A percentile compares a stretch with the other conserved stretches of the same genome.
Conservation (phyloP, 2,797 vertebrate genomes). For the Syndactyla subalaris region DNA sequence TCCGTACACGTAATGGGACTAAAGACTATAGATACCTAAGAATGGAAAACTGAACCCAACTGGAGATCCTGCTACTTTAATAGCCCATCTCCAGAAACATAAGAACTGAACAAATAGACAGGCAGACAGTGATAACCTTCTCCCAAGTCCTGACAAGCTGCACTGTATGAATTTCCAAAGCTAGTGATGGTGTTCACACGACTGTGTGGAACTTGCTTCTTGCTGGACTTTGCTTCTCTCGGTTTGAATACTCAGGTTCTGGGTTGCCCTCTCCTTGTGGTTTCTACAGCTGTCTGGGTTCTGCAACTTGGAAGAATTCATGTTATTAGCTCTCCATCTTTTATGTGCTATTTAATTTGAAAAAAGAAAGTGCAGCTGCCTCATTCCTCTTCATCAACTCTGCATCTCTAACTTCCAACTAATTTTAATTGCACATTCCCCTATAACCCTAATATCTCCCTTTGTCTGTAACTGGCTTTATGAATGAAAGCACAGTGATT, state of each 20-base stretch:
- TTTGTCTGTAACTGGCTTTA: background rate
- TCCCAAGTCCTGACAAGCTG: background rate
- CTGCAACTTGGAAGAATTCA: background rate
- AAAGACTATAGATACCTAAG: background rate
- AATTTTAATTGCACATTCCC: constrained; percentile 1
- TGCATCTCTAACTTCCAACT: background rate
- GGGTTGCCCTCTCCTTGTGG: background rate
- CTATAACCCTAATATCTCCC: background rate
- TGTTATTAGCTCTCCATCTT: background rate
- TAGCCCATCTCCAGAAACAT: background rate
- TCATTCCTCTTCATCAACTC: background rate
- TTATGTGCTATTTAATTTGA: background rate
- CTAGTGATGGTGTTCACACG: background rate
- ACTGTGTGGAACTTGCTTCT: background rate
- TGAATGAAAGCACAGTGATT: background rate
- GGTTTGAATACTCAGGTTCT: background rate
- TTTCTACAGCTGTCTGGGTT: background rate
- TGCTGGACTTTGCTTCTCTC: background rate
- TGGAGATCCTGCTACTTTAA: background rate
- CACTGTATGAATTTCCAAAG: background rate
- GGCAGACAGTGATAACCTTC: background rate
- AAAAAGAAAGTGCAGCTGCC: background rate
- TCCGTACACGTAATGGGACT: background rate
- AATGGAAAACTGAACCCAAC: background rate
- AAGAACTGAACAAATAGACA: background rate